Conservation (phyloP, 2,113 vertebrate species). For the Stercorarius parasiticus region DNA sequence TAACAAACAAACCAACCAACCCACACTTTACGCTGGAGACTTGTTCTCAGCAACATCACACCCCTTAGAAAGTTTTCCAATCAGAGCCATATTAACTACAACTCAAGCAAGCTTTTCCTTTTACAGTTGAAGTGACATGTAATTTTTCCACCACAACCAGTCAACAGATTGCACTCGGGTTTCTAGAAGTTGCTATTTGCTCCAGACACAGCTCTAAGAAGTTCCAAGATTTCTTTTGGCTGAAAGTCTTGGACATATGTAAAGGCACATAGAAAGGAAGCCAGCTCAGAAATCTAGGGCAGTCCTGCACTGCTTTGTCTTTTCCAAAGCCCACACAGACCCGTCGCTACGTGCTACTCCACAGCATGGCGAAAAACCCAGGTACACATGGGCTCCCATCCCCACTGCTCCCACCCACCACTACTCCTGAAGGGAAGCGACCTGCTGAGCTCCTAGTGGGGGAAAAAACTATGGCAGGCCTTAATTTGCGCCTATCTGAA, state of each 20-base stretch:
- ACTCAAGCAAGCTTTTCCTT: background rate
- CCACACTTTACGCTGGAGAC: background rate
- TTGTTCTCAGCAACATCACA: background rate
- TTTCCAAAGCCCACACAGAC: background rate
- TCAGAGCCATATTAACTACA: background rate
- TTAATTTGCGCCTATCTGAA: background rate
- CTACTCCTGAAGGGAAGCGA: background rate
- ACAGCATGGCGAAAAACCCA: background rate
- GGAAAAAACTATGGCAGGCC: no score
- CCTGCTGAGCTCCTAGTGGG: background rate
- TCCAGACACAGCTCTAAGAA: background rate
- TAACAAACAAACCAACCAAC: background rate
- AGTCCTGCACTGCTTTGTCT: background rate
- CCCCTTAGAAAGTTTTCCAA: background rate
- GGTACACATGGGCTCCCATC: rapidly evolving
- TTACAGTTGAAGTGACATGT: background rate
- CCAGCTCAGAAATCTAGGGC: background rate
- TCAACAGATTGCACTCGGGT: background rate
- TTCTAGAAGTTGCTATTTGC: background rate
- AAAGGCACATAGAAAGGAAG: background rate
- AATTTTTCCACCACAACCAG: background rate
- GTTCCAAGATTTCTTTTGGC: background rate
- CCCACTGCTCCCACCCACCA: background rate
- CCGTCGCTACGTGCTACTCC: rapidly evolving
- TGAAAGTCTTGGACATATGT: background rate